A percentile compares a stretch with the other conserved stretches of the same genome.
These are phyloP conservation scores for Caenorhabditis uteleia DNA, from an alignment of 2,888 invertebrate species.

Conservation along the genomic window DNA sequence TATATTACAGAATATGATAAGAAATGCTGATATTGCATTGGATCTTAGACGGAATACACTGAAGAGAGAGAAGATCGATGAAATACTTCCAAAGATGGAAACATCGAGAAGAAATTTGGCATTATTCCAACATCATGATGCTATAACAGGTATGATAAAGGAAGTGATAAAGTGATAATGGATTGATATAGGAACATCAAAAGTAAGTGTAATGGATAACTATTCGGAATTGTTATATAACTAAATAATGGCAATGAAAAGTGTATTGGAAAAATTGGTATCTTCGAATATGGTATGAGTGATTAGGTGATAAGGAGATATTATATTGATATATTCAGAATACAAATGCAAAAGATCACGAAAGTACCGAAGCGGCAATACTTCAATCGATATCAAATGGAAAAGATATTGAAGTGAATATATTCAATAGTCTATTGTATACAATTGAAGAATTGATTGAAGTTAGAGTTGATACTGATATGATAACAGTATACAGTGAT, in stretches of 20 bases:
- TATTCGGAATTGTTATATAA: conserved; percentile 74
- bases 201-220: conserved; percentile 86
- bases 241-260: conserved; percentile 23
- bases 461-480: conserved; percentile 20
- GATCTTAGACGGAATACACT: conserved; percentile 12
- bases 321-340: too few relatives aligned
- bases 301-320: too few relatives aligned
- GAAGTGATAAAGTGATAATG: too few relatives aligned
- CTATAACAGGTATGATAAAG: conserved; percentile 82
- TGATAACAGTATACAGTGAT: conserved; percentile 9
- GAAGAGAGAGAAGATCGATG: conserved; percentile 14
- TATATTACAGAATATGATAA: conserved; percentile 43
- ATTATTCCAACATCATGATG: conserved; percentile 97
- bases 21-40: conserved; percentile 45
- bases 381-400: too few relatives aligned
- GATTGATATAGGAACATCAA: conserved; percentile 81
- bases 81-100: conserved; percentile 72
- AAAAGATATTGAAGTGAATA: too few relatives aligned
- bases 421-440: conserved; percentile 40
- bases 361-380: too few relatives aligned
- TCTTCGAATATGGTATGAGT: too few relatives aligned
- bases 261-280: conserved; percentile 33
- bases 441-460: conserved; percentile 22
- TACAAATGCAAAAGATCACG: too few relatives aligned
- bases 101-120: conserved; percentile 80